These are phyloP conservation scores for Drosophila macrothrix DNA, from an alignment of 2,888 invertebrate species.

Conservation along the genomic window DNA sequence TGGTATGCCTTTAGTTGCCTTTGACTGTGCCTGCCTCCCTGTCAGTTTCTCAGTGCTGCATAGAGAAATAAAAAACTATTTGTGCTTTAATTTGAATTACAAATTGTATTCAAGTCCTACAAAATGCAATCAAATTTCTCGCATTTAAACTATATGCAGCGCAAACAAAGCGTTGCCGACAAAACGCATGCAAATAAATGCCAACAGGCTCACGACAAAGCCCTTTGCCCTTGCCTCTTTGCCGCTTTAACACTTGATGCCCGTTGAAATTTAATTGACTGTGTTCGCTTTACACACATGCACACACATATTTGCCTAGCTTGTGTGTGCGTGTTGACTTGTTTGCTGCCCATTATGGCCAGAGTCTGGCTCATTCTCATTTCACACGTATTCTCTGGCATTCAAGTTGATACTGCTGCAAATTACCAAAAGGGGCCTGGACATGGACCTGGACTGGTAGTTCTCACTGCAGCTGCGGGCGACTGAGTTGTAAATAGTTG, in stretches of 20 bases:
- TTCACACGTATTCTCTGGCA: constrained; percentile 20
- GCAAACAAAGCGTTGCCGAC: constrained; percentile 13
- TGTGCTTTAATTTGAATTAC: constrained; percentile 78
- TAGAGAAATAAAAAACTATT: constrained; percentile 52
- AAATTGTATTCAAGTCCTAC: constrained; percentile 67
- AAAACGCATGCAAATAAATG: constrained; percentile 45
- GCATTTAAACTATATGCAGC: constrained; percentile 47
- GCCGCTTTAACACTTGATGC: constrained; percentile 68
- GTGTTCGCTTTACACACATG: constrained; percentile 48
- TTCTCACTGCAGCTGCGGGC: constrained; percentile 44
- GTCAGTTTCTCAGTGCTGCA: not conserved
- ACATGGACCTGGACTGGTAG: constrained; percentile 8
- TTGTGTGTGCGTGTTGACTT: constrained; percentile 37
- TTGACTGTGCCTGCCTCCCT: not conserved
- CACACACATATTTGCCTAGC: constrained; percentile 35
- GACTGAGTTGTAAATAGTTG: constrained; percentile 68
- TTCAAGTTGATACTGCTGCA: constrained; percentile 54
- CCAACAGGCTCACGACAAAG: constrained; percentile 28
- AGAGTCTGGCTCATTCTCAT: constrained; percentile 25
- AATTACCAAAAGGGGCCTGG: constrained; percentile 46
- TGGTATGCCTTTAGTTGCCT: constrained; percentile 74
- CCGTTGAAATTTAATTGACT: constrained; percentile 77
- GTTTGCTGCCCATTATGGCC: constrained; percentile 59
- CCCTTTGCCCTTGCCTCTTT: not conserved
- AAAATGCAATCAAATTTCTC: constrained; percentile 71